Conservation (phyloP, 1,140 invertebrate genomes). For the Heterodera carotae region DNA sequence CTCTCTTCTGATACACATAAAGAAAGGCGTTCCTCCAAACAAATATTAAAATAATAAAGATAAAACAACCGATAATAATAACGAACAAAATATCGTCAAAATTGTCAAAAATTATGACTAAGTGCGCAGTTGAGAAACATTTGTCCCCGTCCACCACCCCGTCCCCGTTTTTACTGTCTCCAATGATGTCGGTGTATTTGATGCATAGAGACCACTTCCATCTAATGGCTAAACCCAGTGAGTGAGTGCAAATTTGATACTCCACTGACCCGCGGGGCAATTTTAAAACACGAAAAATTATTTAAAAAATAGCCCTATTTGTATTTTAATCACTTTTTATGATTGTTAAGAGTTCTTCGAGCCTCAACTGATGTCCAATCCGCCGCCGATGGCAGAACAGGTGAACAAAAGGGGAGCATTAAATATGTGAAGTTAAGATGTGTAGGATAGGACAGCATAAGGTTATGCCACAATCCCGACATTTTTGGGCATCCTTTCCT, state of each 20-base stretch:
- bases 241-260: background rate
- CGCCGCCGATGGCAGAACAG: constrained; percentile 55
- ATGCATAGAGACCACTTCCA: background rate
- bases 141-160: background rate
- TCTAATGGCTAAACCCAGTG: background rate
- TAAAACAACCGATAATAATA: background rate
- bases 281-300: background rate
- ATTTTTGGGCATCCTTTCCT: no score
- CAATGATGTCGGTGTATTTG: constrained; percentile 7
- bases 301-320: background rate
- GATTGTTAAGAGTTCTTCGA: constrained; percentile 60
- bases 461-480: no score
- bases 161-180: background rate
- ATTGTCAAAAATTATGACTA: background rate
- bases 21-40: background rate
- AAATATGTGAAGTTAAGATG: no score
- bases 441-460: no score
- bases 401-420: no score
- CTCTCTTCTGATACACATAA: background rate
- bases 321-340: background rate
- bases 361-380: constrained; percentile 48
- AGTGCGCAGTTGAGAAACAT: background rate
- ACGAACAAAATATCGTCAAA: background rate
- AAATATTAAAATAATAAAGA: background rate
- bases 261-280: no score